Evolutionary conservation across 2,888 invertebrate genomes (phyloP).

Genomic region (Lacanobia oleracea): DNA sequence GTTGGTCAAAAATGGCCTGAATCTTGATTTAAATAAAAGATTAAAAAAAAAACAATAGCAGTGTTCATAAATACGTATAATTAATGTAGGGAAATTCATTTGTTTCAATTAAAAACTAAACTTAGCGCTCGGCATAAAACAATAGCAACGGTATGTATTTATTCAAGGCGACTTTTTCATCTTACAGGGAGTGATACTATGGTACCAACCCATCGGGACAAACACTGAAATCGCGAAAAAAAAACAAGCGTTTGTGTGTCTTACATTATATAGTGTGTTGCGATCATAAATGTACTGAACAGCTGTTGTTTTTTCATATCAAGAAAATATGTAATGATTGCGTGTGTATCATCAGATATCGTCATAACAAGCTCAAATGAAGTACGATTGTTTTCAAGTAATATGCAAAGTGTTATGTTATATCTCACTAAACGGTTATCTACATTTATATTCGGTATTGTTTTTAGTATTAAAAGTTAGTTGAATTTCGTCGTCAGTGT

Average conservation of each 20-base stretch:
- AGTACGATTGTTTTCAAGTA: slow-evolving; percentile 10
- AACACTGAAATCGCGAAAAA: not conserved
- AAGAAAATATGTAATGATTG: slow-evolving; percentile 4
- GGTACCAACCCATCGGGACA: too few relatives aligned
- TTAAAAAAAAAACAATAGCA: too few relatives aligned
- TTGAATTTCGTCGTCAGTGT: not conserved
- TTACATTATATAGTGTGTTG: not conserved
- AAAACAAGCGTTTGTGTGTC: not conserved
- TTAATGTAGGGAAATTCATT: too few relatives aligned
- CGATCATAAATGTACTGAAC: not conserved
- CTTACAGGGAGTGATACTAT: too few relatives aligned
- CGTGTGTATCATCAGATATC: slow-evolving; percentile 3
- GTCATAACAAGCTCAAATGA: slow-evolving; percentile 1
- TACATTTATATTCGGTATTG: not conserved
- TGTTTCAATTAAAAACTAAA: too few relatives aligned
- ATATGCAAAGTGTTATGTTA: not conserved
- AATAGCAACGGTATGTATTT: too few relatives aligned
- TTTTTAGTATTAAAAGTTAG: not conserved
- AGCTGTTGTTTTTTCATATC: not conserved
- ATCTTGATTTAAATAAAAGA: too few relatives aligned
- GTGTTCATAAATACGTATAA: too few relatives aligned
- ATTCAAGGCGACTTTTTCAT: too few relatives aligned
- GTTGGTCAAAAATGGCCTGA: too few relatives aligned
- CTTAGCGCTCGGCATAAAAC: too few relatives aligned
- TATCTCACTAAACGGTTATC: not conserved